Evolutionary conservation across 1,140 invertebrate species (phyloP).

Genomic region (Procambarus clarkii): DNA sequence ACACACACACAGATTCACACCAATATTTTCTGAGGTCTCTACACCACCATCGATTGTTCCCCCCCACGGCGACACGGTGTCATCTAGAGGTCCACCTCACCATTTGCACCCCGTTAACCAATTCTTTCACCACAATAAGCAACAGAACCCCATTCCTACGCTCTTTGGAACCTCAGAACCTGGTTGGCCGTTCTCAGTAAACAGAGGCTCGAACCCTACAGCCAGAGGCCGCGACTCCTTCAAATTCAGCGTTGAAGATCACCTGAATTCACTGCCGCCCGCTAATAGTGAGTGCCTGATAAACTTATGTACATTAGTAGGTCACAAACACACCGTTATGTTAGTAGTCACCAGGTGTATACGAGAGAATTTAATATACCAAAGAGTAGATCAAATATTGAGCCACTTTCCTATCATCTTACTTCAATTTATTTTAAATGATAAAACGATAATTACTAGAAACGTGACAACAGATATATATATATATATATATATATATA

Average conservation of each 20-base stretch:
- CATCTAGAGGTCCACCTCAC: neutral
- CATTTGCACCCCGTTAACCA: neutral
- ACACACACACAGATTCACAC: neutral
- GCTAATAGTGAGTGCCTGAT: neutral
- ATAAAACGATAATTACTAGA: no score
- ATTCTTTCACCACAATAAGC: neutral
- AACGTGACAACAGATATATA: no score
- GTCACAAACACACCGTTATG: no score
- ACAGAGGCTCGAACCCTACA: neutral
- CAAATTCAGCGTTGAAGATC: conserved; percentile 6
- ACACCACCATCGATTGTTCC: neutral
- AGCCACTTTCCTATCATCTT: no score
- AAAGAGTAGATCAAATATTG: no score
- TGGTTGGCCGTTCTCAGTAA: neutral
- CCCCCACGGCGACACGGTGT: neutral
- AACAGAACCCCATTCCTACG: neutral
- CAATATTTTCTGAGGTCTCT: neutral
- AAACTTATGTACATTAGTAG: no score
- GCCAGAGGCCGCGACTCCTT: neutral
- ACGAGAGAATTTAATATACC: no score
- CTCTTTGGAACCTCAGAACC: no score
- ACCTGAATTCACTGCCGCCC: neutral
- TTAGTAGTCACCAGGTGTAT: no score
- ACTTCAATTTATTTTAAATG: no score
- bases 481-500: no score